Percentiles rank a stretch among this genome's conserved stretches.
phyloP scores from a whole-genome alignment of 2,888 invertebrate genomes.

The Mycalesis mineus region DNA sequence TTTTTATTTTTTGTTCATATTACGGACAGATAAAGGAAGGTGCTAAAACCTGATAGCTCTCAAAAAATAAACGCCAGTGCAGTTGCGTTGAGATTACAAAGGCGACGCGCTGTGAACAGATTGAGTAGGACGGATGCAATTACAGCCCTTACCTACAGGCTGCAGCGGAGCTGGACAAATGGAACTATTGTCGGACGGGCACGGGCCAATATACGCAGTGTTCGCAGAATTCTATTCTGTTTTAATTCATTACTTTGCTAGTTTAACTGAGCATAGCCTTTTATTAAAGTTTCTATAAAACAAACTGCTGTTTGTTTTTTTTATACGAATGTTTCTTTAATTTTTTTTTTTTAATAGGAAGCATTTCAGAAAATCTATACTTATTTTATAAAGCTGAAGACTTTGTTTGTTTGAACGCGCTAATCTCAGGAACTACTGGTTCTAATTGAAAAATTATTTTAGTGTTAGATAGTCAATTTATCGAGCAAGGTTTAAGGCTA shows the following conservation, averaged over 20 bases:
- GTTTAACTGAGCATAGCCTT: slow-evolving; percentile 4
- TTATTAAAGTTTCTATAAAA: slow-evolving; percentile 8
- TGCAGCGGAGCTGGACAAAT: slow-evolving; percentile 37
- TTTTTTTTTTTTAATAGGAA: too few relatives aligned
- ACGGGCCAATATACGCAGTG: slow-evolving; percentile 33
- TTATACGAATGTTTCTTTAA: too few relatives aligned
- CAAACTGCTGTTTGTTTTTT: too few relatives aligned
- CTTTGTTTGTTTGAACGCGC: too few relatives aligned
- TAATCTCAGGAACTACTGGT: too few relatives aligned
- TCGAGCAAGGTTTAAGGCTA: too few relatives aligned
- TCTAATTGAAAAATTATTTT: too few relatives aligned
- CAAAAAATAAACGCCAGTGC: slow-evolving; percentile 6
- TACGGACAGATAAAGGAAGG: background rate
- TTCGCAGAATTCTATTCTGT: slow-evolving; percentile 14
- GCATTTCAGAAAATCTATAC: too few relatives aligned
- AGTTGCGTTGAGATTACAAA: slow-evolving; percentile 32
- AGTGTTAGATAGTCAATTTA: too few relatives aligned
- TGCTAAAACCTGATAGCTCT: background rate
- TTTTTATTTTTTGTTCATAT: too few relatives aligned
- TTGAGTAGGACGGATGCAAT: slow-evolving; percentile 59
- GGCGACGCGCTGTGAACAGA: slow-evolving; percentile 38
- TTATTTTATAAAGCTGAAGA: too few relatives aligned
- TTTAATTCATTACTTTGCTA: slow-evolving; percentile 8
- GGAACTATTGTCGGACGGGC: slow-evolving; percentile 34
- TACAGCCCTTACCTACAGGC: slow-evolving; percentile 39